These are phyloP conservation scores for Corythaixoides concolor DNA, from an alignment of 2,113 vertebrate species.

Conservation along the genomic window DNA sequence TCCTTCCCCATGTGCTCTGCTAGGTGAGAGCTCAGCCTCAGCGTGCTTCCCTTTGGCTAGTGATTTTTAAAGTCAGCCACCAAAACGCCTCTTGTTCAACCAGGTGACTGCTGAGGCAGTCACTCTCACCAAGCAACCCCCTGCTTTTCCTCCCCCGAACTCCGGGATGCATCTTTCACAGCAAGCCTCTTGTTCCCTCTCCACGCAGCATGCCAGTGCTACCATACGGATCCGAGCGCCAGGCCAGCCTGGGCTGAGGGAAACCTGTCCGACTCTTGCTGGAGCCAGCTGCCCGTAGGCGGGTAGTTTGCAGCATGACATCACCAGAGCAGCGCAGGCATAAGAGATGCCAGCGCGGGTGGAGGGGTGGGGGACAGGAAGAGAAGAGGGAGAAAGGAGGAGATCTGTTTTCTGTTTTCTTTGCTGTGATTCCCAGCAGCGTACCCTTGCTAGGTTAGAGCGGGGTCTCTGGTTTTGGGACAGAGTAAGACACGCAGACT, in stretches of 20 bases:
- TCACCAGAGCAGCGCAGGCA: accelerated
- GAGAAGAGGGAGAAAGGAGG: background rate
- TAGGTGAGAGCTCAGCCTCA: background rate
- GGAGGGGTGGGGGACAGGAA: accelerated
- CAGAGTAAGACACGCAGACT: accelerated
- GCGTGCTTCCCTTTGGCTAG: background rate
- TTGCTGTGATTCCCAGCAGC: background rate
- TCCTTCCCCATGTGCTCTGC: background rate
- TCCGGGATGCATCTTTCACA: too few relatives aligned
- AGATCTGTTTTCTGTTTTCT: background rate
- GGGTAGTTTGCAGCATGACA: background rate
- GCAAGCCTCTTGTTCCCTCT: background rate
- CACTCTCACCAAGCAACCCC: background rate
- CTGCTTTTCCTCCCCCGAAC: background rate
- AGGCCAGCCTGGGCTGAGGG: background rate
- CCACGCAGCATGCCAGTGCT: accelerated
- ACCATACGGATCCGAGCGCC: accelerated
- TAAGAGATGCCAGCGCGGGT: background rate
- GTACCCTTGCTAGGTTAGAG: background rate
- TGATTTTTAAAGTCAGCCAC: background rate
- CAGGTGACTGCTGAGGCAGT: background rate
- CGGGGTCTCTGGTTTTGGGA: accelerated
- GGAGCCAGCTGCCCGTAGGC: background rate
- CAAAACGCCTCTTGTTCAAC: background rate
- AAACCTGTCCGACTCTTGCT: background rate